Evolutionary conservation across 2,797 vertebrate genomes (phyloP).

Genomic region (Platyrinchus mystaceus): DNA sequence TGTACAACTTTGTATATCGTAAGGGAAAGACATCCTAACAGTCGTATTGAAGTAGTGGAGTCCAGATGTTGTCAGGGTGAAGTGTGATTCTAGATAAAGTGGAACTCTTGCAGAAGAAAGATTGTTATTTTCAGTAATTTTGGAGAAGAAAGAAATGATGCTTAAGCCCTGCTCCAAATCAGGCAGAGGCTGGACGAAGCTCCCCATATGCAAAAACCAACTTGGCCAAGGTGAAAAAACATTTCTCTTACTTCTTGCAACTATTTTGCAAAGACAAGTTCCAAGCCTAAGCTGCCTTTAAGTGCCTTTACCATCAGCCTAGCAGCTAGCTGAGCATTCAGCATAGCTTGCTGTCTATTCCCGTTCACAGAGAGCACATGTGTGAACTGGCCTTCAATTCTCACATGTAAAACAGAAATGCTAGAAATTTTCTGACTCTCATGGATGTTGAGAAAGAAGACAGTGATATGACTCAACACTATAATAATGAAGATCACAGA

Average conservation of each 20-base stretch:
- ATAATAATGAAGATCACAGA: not conserved
- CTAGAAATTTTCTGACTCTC: not conserved
- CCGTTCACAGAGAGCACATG: not conserved
- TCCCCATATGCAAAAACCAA: not conserved
- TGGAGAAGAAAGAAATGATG: not conserved
- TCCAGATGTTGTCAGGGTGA: not conserved
- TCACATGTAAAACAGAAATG: not conserved
- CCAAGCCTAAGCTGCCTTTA: not conserved
- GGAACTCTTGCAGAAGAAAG: not conserved
- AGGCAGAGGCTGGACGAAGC: not conserved
- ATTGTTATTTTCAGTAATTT: not conserved
- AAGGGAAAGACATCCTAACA: not conserved
- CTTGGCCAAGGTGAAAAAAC: not conserved
- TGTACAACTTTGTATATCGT: not conserved
- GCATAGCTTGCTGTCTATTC: not conserved
- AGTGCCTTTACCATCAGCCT: not conserved
- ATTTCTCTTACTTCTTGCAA: not conserved
- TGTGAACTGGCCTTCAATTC: not conserved
- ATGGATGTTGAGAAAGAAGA: not conserved
- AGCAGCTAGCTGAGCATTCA: not conserved
- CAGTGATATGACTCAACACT: not conserved
- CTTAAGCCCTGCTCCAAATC: not conserved
- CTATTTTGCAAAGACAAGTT: not conserved
- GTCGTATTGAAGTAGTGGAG: not conserved
- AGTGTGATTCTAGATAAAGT: not conserved